These are phyloP conservation scores for Dicrurus megarhynchus DNA, from an alignment of 2,113 vertebrate species.

Conservation along the genomic window DNA sequence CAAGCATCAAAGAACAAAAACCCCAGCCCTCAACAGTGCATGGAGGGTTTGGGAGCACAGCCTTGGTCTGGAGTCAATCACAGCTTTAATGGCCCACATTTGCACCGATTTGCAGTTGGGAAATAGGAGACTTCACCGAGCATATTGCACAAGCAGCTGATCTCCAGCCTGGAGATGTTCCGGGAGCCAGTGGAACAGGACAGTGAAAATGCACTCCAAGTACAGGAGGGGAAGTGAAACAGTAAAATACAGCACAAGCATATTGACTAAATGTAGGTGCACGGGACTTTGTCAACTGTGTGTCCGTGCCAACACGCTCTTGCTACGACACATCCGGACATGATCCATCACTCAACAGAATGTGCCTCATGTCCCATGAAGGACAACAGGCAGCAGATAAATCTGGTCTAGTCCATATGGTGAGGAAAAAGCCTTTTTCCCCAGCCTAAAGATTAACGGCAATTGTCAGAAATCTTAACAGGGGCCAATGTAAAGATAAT, in stretches of 20 bases:
- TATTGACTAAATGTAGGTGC: not conserved
- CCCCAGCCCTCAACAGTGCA: not conserved
- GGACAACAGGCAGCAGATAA: constrained; percentile 53
- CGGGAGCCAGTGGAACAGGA: not conserved
- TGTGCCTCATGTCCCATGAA: constrained; percentile 55
- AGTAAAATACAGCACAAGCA: not conserved
- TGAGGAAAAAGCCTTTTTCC: not conserved
- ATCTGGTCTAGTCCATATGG: constrained; percentile 59
- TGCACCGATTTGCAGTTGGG: not conserved
- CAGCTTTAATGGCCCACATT: not conserved
- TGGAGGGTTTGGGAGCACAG: not conserved
- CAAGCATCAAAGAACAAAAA: not conserved
- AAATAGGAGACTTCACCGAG: not conserved
- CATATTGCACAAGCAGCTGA: constrained; percentile 8
- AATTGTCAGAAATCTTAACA: constrained; percentile 64
- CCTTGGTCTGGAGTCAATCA: constrained; percentile 44
- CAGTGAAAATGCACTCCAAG: not conserved
- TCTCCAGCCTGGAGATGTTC: not conserved
- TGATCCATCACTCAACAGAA: constrained; percentile 43
- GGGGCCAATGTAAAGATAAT: constrained; percentile 28
- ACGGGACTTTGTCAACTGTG: not conserved
- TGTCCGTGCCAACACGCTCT: not conserved
- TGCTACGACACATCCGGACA: not conserved
- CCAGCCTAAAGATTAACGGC: constrained; percentile 25
- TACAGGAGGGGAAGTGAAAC: not conserved